phyloP scores from a whole-genome alignment of 2,797 vertebrate species.

The Hyperoplus immaculatus region DNA sequence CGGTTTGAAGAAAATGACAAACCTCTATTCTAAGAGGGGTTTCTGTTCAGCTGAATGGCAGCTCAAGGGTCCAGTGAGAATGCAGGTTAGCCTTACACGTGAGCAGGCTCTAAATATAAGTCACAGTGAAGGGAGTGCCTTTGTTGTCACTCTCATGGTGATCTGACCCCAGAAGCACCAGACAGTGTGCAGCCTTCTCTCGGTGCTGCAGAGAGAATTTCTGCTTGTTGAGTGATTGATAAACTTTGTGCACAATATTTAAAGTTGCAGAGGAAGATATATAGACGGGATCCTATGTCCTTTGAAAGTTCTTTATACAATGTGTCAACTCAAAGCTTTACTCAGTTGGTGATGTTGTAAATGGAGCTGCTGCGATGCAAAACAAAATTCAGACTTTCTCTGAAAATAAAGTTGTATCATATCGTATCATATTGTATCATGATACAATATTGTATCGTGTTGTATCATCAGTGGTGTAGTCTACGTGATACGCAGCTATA shows the following conservation, averaged over 20 bases:
- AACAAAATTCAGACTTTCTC: no score
- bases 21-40: slow-evolving; percentile 56
- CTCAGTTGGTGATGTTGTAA: neutral
- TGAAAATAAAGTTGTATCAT: no score
- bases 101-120: slow-evolving; percentile 81
- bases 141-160: slow-evolving; percentile 62
- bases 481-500: no score
- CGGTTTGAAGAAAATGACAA: slow-evolving; percentile 57
- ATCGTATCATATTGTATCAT: no score
- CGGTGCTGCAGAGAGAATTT: slow-evolving; percentile 1
- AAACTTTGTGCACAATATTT: neutral
- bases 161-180: slow-evolving; percentile 51
- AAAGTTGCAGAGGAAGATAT: neutral
- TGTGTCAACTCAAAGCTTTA: neutral
- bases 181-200: slow-evolving; percentile 14
- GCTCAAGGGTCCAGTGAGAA: slow-evolving; percentile 76
- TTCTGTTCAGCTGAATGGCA: slow-evolving; percentile 73
- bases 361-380: neutral
- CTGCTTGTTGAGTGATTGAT: neutral
- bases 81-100: slow-evolving; percentile 63
- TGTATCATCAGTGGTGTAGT: no score
- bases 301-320: neutral
- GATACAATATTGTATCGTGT: no score
- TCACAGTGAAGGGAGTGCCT: slow-evolving; percentile 68
- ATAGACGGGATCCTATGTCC: neutral